Base-by-base conservation (phyloP, 2,888 invertebrate species). In the Lapara coniferarum region DNA sequence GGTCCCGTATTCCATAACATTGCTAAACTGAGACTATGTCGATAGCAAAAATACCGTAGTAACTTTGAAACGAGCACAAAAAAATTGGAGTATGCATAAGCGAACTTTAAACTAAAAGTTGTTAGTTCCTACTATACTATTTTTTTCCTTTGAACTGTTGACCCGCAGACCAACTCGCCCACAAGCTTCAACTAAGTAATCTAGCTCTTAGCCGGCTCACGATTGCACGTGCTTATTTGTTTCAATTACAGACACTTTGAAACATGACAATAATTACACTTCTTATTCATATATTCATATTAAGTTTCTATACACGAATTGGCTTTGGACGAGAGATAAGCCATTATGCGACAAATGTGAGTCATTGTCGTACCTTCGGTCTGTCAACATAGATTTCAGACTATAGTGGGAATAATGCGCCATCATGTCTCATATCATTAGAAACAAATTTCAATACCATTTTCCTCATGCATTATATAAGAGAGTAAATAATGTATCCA, bases 331-430 rank as follows among this genome's bases (percentile, higher is more conserved):
- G 19, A 56, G 19, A 56, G 16, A 5, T 7, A 49, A 12, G 19
- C 63, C 63, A 19, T 63, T 63, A 46, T 63, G 19, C 19, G 19
- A 46, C 19, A 59, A 12, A 16, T 63, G 63, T 49, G 63, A 63
- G 49, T 63, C 63, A 63, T 49, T 63, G 63, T 63, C 13, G 37
- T 19, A 19, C 59, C 59, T 63, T 63, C 63, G 59, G 49, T 63
- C 19, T 19, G 13, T 46, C 25, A 19, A 16, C n/a, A n/a, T n/a
- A n/a, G n/a, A n/a, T n/a, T 63, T 12, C 13, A 13, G 25, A 56
- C 25, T 56, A 19, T 16, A 16, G 16, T 59, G 16, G 59, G 19
- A 49, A 63, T 19, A 63, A 49, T 63, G 49, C 46, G 19, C 19
- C 19, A 55, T 8, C 19, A 46, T 46, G 59, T 59, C 63, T 63